These are phyloP conservation scores for Bombylius discolor DNA, from an alignment of 2,888 invertebrate genomes.

Conservation along the genomic window DNA sequence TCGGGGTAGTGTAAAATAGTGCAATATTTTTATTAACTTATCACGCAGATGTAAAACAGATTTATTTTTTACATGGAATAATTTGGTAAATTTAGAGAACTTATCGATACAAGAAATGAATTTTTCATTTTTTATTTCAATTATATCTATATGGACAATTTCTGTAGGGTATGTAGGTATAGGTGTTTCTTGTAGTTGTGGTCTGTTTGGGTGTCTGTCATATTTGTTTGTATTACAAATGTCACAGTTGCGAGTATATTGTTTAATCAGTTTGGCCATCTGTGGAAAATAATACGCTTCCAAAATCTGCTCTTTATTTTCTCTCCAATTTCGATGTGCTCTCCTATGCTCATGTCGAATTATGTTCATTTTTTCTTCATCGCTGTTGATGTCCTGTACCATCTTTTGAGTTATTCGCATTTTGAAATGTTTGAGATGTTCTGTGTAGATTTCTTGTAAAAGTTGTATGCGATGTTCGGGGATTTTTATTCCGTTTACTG, in stretches of 20 bases:
- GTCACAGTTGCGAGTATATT: conserved; percentile 1
- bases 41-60: conserved; percentile 5
- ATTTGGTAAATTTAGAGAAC: conserved; percentile 5
- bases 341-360: conserved; percentile 5
- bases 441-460: conserved; percentile 4
- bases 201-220: conserved; percentile 4
- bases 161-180: conserved; percentile 2
- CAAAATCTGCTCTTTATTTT: conserved; percentile 4
- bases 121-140: not conserved
- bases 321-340: conserved; percentile 1
- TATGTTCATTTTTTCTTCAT: conserved; percentile 1
- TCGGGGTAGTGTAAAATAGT: conserved; percentile 6
- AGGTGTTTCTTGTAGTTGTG: conserved; percentile 6
- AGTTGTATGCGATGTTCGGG: conserved; percentile 1
- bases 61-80: conserved; percentile 4
- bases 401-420: conserved; percentile 3
- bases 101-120: not conserved
- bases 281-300: conserved; percentile 5
- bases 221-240: conserved; percentile 6
- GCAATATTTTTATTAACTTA: conserved; percentile 5
- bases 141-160: conserved; percentile 4
- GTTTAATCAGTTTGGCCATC: conserved; percentile 4
- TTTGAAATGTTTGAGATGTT: not conserved
- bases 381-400: conserved; percentile 1
- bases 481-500: conserved; percentile 5